These are phyloP conservation scores for Allolobophora icterica DNA, from an alignment of 2,888 invertebrate genomes.

Conservation along the genomic window DNA sequence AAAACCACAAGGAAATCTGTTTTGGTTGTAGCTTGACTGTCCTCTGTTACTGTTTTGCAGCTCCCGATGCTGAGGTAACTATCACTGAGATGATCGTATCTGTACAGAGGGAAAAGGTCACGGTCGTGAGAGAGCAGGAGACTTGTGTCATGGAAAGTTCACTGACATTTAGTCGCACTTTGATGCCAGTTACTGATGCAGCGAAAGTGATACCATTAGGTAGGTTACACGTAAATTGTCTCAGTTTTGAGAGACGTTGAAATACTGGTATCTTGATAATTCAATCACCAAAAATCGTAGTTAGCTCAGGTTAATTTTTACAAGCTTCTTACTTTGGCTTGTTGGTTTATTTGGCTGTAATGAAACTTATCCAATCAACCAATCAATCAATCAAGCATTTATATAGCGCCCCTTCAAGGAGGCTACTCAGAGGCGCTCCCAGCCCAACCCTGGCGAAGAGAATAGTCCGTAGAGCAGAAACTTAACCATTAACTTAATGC, in stretches of 20 bases:
- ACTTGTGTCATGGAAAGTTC: constrained; percentile 53
- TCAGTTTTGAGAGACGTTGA: neutral
- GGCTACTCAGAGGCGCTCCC: no score
- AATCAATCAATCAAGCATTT: no score
- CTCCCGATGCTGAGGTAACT: constrained; percentile 51
- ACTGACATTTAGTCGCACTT: constrained; percentile 69
- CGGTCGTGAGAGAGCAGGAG: constrained; percentile 51
- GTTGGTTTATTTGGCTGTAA: no score
- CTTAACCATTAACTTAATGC: no score
- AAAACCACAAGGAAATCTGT: neutral
- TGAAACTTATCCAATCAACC: no score
- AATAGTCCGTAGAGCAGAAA: no score
- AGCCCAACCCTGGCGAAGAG: no score
- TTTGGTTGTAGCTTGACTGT: neutral
- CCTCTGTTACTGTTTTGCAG: constrained; percentile 36
- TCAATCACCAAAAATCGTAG: no score
- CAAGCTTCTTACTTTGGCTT: no score
- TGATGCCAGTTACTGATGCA: constrained; percentile 67
- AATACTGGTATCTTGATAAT: no score
- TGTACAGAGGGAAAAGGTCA: constrained; percentile 54
- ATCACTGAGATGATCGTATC: constrained; percentile 53
- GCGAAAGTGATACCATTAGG: constrained; percentile 60
- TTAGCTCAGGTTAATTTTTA: no score
- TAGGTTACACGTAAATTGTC: constrained; percentile 47
- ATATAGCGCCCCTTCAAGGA: no score